These are phyloP conservation scores for Buceros bicornis DNA, from an alignment of 2,797 vertebrate genomes.

Conservation along the genomic window DNA sequence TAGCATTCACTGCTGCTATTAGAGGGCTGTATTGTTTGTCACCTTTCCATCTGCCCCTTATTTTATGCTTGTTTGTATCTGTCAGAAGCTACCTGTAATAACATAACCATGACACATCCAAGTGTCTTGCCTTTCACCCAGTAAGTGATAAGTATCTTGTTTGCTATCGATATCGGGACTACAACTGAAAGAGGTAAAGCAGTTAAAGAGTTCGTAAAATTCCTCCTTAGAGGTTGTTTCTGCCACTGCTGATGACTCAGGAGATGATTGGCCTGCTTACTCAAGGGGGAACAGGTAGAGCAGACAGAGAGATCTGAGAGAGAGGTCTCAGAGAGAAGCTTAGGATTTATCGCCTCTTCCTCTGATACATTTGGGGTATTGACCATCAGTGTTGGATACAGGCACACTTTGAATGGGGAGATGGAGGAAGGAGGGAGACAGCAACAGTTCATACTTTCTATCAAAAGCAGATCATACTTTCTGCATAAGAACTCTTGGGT, in stretches of 20 bases:
- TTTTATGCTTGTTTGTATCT: neutral
- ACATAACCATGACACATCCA: neutral
- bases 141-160: neutral
- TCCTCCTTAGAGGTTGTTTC: neutral
- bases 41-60: neutral
- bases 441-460: neutral
- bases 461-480: neutral
- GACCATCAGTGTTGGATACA: neutral
- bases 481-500: neutral
- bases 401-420: neutral
- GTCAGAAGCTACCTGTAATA: neutral
- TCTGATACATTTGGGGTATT: neutral
- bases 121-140: neutral
- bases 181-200: neutral
- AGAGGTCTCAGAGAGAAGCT: neutral
- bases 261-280: neutral
- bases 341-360: neutral
- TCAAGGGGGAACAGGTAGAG: neutral
- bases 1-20: conserved; percentile 36
- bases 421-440: neutral
- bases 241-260: neutral
- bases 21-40: conserved; percentile 59
- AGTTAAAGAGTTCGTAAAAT: neutral
- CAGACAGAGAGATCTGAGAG: neutral
- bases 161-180: neutral